Evolutionary conservation across 2,113 vertebrate genomes (phyloP), one percentile per base, ranked within the genome.

Genomic region (Tachycineta bicolor): DNA sequence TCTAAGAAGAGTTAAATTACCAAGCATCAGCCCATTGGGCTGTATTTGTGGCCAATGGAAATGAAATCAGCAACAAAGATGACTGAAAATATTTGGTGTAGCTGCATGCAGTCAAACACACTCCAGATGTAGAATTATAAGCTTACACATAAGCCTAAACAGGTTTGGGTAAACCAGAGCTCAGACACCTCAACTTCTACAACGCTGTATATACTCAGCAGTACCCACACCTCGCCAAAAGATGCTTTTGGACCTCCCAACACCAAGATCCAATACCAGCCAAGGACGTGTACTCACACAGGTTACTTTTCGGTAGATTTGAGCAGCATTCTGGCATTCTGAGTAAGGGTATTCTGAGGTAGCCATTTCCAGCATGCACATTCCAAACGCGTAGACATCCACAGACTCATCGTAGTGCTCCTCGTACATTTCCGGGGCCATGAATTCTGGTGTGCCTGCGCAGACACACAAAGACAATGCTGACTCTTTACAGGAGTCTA

Each of bases 301-400:
- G 97, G 99, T 99, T 94, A 99, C 99, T 99, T 99, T 99, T 80
- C 99, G 98, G 97, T 99, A 99, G 96, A 99, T 99, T 97, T 99
- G 99, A 92, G 99, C 99, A 46, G 99, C 99, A 13, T 99, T 99
- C 98, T 99, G 99, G 97, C 99, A 99, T 98, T 99, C 99, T 6
- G 99, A 99, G 97, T 99, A 99, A 49, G 99, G 99, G 91, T 99
- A 99, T 97, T 99, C 99, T 18, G 99, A 99, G 80, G 99, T 99
- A 91, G 99, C 99, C 99, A 99, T 99, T 98, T 99, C 99, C 97
- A 99, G 96, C 99, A 99, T 99, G 93, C 99, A 99, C 99, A 99
- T 99, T 84, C 99, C 99, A 43, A 99, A 99, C 16, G 99, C 99
- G 5, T 99, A 99, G 58, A 99, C 99, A 12, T 99, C 99, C 79